These are phyloP conservation scores for Gobionotothen gibberifrons DNA, from an alignment of 2,797 vertebrate species.

Conservation along the genomic window DNA sequence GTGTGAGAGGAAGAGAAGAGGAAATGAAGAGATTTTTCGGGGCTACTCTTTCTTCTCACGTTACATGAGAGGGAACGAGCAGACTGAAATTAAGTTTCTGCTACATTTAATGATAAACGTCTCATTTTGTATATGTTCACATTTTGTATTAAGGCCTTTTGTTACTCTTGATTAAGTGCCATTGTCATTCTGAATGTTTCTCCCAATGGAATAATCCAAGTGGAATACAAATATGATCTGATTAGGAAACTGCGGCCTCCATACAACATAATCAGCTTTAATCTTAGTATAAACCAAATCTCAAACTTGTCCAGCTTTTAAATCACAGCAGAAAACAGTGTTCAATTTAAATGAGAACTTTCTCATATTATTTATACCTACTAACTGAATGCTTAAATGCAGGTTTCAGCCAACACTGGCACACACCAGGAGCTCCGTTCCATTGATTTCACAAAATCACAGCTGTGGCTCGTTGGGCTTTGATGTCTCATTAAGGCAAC, in stretches of 20 bases:
- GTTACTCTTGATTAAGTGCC: not conserved
- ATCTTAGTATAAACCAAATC: not conserved
- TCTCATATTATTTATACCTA: conserved; percentile 17
- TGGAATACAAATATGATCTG: not conserved
- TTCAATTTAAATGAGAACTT: conserved; percentile 15
- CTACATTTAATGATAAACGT: conserved; percentile 48
- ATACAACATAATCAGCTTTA: not conserved
- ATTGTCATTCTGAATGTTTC: not conserved
- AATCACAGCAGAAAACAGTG: conserved; percentile 28
- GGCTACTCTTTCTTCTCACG: conserved; percentile 65
- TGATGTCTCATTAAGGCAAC: conserved; percentile 78
- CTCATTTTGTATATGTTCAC: conserved; percentile 40
- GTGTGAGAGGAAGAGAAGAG: conserved; percentile 79
- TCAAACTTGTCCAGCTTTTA: not conserved
- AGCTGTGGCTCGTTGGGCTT: conserved; percentile 61
- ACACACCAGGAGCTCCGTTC: conserved; percentile 40
- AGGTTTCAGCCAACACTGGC: conserved; percentile 38
- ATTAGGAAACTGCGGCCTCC: not conserved
- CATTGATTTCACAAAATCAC: conserved; percentile 63
- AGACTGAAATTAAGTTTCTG: conserved; percentile 57
- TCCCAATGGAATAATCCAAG: not conserved
- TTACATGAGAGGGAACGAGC: conserved; percentile 67
- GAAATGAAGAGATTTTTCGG: conserved; percentile 84
- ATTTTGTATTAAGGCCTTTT: conserved; percentile 2
- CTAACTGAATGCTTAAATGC: conserved; percentile 2